These are phyloP conservation scores for Distichodus sexfasciatus DNA, from an alignment of 2,797 vertebrate genomes.

Conservation along the genomic window DNA sequence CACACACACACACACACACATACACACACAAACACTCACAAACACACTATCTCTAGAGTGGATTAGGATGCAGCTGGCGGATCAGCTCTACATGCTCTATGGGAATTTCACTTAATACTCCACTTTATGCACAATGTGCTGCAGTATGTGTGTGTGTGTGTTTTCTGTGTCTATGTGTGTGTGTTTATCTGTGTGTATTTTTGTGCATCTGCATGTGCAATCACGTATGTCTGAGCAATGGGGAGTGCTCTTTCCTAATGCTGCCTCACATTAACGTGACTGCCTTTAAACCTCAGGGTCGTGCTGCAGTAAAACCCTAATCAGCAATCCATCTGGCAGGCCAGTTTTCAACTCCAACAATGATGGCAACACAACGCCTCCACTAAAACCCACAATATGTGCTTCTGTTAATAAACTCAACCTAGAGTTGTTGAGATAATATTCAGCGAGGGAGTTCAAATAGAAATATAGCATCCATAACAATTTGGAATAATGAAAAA, in stretches of 20 bases:
- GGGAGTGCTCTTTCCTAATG: constrained; percentile 13
- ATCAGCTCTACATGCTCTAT: constrained; percentile 50
- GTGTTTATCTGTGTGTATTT: constrained; percentile 13
- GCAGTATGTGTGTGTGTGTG: constrained; percentile 1
- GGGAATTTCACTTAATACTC: constrained; percentile 54
- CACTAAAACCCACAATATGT: neutral
- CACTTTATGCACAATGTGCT: constrained; percentile 33
- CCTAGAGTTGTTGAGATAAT: neutral
- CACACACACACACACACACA: constrained; percentile 8
- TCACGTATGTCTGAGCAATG: constrained; percentile 1
- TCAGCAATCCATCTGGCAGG: constrained; percentile 18
- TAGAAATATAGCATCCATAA: neutral
- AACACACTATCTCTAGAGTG: constrained; percentile 33
- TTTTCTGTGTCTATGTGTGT: constrained; percentile 13
- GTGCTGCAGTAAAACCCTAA: constrained; percentile 19
- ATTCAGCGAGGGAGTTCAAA: neutral
- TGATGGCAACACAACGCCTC: neutral
- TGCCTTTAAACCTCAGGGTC: constrained; percentile 12
- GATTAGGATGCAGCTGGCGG: constrained; percentile 53
- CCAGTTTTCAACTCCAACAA: neutral
- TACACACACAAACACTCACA: constrained; percentile 15
- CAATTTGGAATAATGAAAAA: neutral
- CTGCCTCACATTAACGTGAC: constrained; percentile 17
- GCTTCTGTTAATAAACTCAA: neutral
- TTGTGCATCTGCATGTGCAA: neutral